Evolutionary conservation across 2,797 vertebrate species (phyloP).

Genomic region (Delichon dasypus): DNA sequence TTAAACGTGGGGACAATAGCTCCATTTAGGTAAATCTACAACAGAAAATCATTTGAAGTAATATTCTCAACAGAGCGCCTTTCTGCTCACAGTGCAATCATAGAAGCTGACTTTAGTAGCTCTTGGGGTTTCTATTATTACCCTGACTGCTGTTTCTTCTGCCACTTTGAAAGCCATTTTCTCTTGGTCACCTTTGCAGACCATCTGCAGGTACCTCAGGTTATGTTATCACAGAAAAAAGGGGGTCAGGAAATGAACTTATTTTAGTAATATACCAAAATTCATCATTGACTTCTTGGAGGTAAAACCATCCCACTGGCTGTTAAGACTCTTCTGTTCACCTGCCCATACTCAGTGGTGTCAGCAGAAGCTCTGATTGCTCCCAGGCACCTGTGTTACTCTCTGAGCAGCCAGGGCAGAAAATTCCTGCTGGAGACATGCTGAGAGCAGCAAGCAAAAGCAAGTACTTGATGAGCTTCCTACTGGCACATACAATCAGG

Average conservation of each 20-base stretch:
- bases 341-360: not conserved
- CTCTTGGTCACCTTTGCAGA: not conserved
- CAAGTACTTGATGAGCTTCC: not conserved
- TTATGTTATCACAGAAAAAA: not conserved
- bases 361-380: not conserved
- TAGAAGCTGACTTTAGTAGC: not conserved
- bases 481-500: not conserved
- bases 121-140: not conserved
- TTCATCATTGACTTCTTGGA: not conserved
- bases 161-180: not conserved
- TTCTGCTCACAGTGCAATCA: not conserved
- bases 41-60: not conserved
- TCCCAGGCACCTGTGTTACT: not conserved
- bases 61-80: not conserved
- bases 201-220: not conserved
- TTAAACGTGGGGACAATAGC: not conserved
- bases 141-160: not conserved
- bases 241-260: not conserved
- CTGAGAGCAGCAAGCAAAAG: not conserved
- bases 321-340: not conserved
- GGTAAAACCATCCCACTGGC: not conserved
- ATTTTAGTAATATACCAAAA: not conserved
- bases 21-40: not conserved
- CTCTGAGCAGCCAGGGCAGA: not conserved
- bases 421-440: not conserved